A percentile compares a stretch with the other conserved stretches of the same genome.
Evolutionary conservation across 1,140 invertebrate genomes (phyloP).

Genomic region (Drosophila ironensis): DNA sequence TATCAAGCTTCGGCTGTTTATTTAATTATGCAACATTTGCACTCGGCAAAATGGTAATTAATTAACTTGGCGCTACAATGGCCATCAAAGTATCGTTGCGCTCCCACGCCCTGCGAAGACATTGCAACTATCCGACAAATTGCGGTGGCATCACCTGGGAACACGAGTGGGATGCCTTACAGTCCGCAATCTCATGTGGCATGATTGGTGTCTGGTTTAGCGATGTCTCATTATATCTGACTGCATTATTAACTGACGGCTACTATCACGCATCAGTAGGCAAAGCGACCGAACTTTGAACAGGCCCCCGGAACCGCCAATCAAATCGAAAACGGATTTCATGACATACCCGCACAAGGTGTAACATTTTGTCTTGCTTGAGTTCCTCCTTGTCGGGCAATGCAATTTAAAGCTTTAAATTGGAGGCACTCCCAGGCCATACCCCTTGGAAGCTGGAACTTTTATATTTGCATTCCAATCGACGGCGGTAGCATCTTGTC

Average conservation of each 20-base stretch:
- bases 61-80: conserved; percentile 2
- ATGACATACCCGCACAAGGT: too few relatives aligned
- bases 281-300: conserved; percentile 41
- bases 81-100: background rate
- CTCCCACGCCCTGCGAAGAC: too few relatives aligned
- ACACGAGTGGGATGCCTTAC: too few relatives aligned
- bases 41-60: conserved; percentile 8
- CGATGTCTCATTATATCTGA: background rate
- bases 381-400: too few relatives aligned
- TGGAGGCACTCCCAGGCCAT: background rate
- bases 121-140: background rate
- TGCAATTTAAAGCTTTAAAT: conserved; percentile 35
- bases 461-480: conserved; percentile 35
- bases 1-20: conserved; percentile 17
- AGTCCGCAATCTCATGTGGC: too few relatives aligned
- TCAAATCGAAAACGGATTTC: conserved; percentile 13
- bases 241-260: conserved; percentile 55
- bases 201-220: background rate
- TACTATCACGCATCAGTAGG: conserved; percentile 30
- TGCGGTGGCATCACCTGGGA: conserved; percentile 7
- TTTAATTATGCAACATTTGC: conserved; percentile 14
- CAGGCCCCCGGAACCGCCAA: conserved; percentile 35
- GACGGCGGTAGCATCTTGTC: conserved; percentile 31
- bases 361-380: too few relatives aligned
- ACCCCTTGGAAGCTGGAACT: too few relatives aligned